Evolutionary conservation across 2,888 invertebrate genomes (phyloP), one percentile per base, ranked within the genome.

Genomic region (Psococerastis gibbosa): DNA sequence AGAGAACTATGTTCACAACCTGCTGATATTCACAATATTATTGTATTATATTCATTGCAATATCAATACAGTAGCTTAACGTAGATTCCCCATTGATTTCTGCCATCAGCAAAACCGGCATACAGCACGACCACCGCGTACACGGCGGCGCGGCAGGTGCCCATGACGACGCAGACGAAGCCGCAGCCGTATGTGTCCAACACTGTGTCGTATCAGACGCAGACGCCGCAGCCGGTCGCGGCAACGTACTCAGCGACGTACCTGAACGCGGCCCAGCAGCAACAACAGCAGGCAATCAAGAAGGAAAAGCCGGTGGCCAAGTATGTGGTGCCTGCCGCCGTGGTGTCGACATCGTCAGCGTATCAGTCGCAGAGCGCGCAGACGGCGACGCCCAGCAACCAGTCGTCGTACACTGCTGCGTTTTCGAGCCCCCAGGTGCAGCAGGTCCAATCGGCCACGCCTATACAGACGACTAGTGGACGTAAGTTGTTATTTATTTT

Each of bases 61-160:
- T n/a, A n/a, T n/a, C n/a, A n/a, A n/a, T n/a, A n/a, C n/a, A n/a
- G n/a, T n/a, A n/a, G n/a, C n/a, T n/a, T n/a, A n/a, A n/a, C n/a
- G n/a, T n/a, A n/a, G n/a, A n/a, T n/a, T n/a, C n/a, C n/a, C n/a
- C 8, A 35, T 44, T 22, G 45, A 34, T 42, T 38, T 43, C 44
- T 53, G 57, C 67, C 66, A 18, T 65, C 69, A 17, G 70, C 75
- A 41, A 78, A 78, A 54, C 75, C 78, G 4, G 73, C 78, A 1
- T 76, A 78, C 55, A 75, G 76, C 54, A 76, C 78, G 8, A 73
- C 77, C 8, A 69, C 70, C 53, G 79, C 78, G 56, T 74, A 76
- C 23, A 77, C 77, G 51, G 70, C 59, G 42, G 60, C 59, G 44
- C 60, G 59, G 45, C 62, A 58, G 53, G 63, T 55, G 50, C 67